Conservation (phyloP, 2,888 invertebrate genomes). For the Caenorhabditis sp. region DNA sequence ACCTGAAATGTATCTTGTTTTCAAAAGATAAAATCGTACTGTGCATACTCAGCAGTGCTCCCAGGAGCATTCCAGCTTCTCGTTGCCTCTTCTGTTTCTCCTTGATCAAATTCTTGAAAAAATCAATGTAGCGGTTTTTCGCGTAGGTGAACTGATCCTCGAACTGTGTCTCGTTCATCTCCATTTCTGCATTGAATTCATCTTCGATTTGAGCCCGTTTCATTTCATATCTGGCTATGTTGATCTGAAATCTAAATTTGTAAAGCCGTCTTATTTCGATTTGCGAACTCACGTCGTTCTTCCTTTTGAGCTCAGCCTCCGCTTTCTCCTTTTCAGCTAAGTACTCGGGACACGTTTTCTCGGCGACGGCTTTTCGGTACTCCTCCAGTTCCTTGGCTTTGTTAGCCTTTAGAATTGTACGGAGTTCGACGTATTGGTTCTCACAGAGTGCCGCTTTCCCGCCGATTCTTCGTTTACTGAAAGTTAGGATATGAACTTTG, state of each 20-base stretch:
- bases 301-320: not conserved
- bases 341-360: slow-evolving; percentile 12
- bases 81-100: slow-evolving; percentile 31
- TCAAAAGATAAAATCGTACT: too few relatives aligned
- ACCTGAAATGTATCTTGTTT: not conserved
- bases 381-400: slow-evolving; percentile 3
- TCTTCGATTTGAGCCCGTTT: slow-evolving; percentile 38
- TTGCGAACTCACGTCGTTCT: slow-evolving; percentile 12
- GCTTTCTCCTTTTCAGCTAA: slow-evolving; percentile 16
- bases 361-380: not conserved
- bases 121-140: slow-evolving; percentile 37
- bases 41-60: slow-evolving; percentile 10
- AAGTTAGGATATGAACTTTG: not conserved
- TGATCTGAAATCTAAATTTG: slow-evolving; percentile 39
- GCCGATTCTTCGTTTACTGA: slow-evolving; percentile 33
- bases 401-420: slow-evolving; percentile 8
- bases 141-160: slow-evolving; percentile 31
- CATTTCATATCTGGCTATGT: slow-evolving; percentile 1
- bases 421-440: slow-evolving; percentile 22
- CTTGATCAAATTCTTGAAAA: slow-evolving; percentile 14
- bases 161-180: slow-evolving; percentile 18
- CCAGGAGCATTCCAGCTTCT: slow-evolving; percentile 6
- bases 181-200: slow-evolving; percentile 41
- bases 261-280: not conserved
- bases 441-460: slow-evolving; percentile 20